Evolutionary conservation across 92 coral and sea anemone species (phyloP), one percentile per base, ranked within the genome.

Genomic region (Bergia sp.): DNA sequence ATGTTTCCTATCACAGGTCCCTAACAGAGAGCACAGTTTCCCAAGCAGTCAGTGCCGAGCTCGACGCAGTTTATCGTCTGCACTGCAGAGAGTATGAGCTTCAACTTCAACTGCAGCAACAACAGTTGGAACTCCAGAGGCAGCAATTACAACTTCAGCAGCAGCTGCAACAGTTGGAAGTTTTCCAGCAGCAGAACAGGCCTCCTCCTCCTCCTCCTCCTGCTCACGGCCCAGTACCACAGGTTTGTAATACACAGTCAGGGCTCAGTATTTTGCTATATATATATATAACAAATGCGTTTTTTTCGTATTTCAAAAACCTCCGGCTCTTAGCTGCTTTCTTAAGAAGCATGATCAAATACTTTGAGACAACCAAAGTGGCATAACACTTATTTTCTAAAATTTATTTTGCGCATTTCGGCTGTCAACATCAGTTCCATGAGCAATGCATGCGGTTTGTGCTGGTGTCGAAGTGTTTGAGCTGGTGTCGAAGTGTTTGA

Each of bases 61-160:
- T 95, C 37, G 96, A 95, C 41, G 96, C 98, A 9, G 98, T 95
- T 0, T 94, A 93, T 81, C 98, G 94, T 0, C 85, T 95, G 76
- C 94, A 95, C 92, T 95, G 95, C 80, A 89, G 94, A 55, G 98
- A 95, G 85, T 95, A 95, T 74, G 98, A 95, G 73, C 96, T 96
- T 10, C 98, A 94, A 55, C 88, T 94, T 66, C 98, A 93, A 23
- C 93, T 95, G 61, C 98, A 93, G 75, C 98, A 93, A 75, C 98
- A 95, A 40, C 98, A 96, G 72, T 86, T 95, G 77, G 98, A 96
- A 86, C 90, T 93, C 50, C 98, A 95, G 86, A 92, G 93, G 79
- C 99, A 96, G 86, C 99, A 96, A 73, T 87, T 95, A 47, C 98
- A 93, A 80, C 93, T 93, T 38, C 99, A 96, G 75, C 98, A 96